Percentiles rank a stretch among this genome's conserved stretches.
phyloP scores from a whole-genome alignment of 1,140 invertebrate species.

The Thalassaphorura encarpata region DNA sequence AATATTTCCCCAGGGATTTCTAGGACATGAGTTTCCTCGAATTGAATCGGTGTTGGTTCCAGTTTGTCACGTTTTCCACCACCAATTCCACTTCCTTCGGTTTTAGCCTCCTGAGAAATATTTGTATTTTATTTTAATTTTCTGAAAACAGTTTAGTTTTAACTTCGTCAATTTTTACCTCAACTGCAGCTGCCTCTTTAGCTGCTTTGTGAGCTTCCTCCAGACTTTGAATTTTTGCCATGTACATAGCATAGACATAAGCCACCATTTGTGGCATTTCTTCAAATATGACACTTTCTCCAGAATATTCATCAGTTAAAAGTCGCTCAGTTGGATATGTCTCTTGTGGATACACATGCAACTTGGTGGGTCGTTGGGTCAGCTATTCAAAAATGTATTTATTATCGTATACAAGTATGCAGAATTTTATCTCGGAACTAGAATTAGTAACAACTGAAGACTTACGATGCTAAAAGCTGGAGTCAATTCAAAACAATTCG shows the following conservation, averaged over 20 bases:
- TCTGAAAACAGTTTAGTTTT: too few relatives aligned
- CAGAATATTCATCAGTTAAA: slow-evolving; percentile 5
- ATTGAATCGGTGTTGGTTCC: slow-evolving; percentile 18
- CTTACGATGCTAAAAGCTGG: slow-evolving; percentile 83
- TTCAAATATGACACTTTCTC: slow-evolving; percentile 49
- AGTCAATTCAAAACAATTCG: slow-evolving; percentile 92
- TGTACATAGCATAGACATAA: slow-evolving; percentile 84
- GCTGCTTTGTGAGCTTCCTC: too few relatives aligned
- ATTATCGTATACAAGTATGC: slow-evolving; percentile 9
- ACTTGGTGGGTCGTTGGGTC: slow-evolving; percentile 55
- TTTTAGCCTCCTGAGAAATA: too few relatives aligned
- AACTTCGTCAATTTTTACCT: too few relatives aligned
- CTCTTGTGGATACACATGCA: slow-evolving; percentile 69
- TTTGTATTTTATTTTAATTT: too few relatives aligned
- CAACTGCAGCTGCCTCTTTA: too few relatives aligned
- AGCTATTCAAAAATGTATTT: slow-evolving; percentile 41
- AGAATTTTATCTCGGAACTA: not conserved
- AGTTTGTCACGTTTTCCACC: not conserved
- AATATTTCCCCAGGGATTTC: slow-evolving; percentile 20
- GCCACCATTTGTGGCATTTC: slow-evolving; percentile 90
- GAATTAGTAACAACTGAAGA: slow-evolving; percentile 6
- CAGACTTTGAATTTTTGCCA: slow-evolving; percentile 35
- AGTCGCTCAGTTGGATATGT: slow-evolving; percentile 57
- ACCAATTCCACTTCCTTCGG: not conserved
- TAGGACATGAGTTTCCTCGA: slow-evolving; percentile 25